Percentiles rank a stretch among this genome's conserved stretches.
phyloP scores from a whole-genome alignment of 2,888 invertebrate species.

The Griposia aprilina region DNA sequence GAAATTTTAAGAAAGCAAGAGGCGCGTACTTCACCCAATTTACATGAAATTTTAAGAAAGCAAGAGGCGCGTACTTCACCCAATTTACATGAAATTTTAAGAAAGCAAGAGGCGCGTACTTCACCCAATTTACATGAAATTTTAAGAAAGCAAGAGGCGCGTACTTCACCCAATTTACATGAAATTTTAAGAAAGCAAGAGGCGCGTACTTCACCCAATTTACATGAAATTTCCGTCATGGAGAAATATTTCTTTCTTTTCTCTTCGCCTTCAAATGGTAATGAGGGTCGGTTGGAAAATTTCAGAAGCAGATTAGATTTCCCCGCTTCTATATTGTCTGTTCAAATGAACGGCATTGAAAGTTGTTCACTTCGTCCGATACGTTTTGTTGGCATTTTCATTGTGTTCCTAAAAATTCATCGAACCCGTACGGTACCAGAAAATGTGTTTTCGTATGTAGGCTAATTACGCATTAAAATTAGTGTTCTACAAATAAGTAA shows the following conservation, averaged over 20 bases:
- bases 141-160: slow-evolving; percentile 80
- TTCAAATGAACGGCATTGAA: slow-evolving; percentile 73
- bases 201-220: slow-evolving; percentile 83
- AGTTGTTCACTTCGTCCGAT: slow-evolving; percentile 69
- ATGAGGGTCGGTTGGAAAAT: slow-evolving; percentile 85
- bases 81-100: slow-evolving; percentile 86
- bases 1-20: slow-evolving; percentile 84
- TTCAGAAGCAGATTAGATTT: slow-evolving; percentile 85
- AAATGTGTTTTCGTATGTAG: slow-evolving; percentile 27
- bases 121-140: slow-evolving; percentile 85
- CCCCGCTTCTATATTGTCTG: slow-evolving; percentile 76
- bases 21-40: slow-evolving; percentile 83
- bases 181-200: slow-evolving; percentile 81
- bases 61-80: slow-evolving; percentile 79
- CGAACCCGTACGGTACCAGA: slow-evolving; percentile 22
- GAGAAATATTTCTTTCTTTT: slow-evolving; percentile 83
- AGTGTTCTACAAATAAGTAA: slow-evolving; percentile 14
- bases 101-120: slow-evolving; percentile 80
- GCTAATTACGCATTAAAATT: slow-evolving; percentile 41
- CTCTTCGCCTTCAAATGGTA: slow-evolving; percentile 84
- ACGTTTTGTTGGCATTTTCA: slow-evolving; percentile 59
- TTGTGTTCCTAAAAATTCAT: slow-evolving; percentile 51
- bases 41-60: slow-evolving; percentile 84
- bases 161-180: slow-evolving; percentile 86
- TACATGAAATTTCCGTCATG: slow-evolving; percentile 87